Evolutionary conservation across 2,888 invertebrate species (phyloP), one percentile per base, ranked within the genome.

Genomic region (Napeogenes inachia): DNA sequence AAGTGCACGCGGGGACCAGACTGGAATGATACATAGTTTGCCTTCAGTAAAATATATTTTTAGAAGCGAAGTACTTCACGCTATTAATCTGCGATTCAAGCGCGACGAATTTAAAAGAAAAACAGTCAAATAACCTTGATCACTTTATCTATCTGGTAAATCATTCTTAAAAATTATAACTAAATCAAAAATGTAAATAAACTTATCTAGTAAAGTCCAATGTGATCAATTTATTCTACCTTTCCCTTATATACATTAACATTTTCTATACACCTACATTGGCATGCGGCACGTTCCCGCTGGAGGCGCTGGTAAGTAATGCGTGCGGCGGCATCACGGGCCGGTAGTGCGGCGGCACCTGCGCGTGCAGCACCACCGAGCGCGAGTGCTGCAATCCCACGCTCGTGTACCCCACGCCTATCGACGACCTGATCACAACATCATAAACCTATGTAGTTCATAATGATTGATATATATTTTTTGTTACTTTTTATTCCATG

Each of bases 281-380:
- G 8, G 78, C 77, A 68, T 93, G 93, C 63, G 93, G 85, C 67
- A 94, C 92, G 71, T 92, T 93, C 13, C 93, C 92, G 68, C 93
- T 92, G 58, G 93, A 93, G n/a, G 92, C 89, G 64, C 93, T 93
- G 75, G 91, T 92, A 75, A 92, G 80, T 60, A 93, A 80, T 46
- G 85, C 82, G 70, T 87, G 86, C 63, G 86, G 75, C 68, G 84
- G 89, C 85, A 87, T 78, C 71, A 86, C 87, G 67, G 90, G 89
- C 69, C 89, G 86, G 77, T 86, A 90, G 78, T 90, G 89, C 66
- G 88, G 90, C 70, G 87, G 89, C 71, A 89, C 89, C 73, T 92
- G 92, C 70, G 89, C 90, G 75, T 95, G 93, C 73, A 95, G 91
- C 74, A 96, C 93, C 72, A 94, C 96, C 38, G 95, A 94, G 69